phyloP scores from a whole-genome alignment of 2,888 invertebrate species.

The Luffia ferchaultella region DNA sequence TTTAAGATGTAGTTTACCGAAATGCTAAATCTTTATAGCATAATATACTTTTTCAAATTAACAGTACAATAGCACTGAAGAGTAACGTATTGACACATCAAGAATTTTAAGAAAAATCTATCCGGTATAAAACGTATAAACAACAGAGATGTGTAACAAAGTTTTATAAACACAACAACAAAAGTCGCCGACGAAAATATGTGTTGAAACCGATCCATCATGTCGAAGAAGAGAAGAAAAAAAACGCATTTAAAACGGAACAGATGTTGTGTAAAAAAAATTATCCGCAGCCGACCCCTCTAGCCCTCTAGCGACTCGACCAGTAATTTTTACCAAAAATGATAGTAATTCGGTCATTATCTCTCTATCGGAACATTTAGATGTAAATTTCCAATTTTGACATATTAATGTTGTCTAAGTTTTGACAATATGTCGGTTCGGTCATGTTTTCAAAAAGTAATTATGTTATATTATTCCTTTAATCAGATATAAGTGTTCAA shows the following conservation, averaged over 20 bases:
- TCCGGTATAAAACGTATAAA: neutral
- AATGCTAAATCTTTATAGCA: no score
- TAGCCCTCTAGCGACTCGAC: slow-evolving; percentile 3
- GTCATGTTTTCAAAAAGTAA: neutral
- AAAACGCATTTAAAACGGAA: slow-evolving; percentile 54
- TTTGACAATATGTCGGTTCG: slow-evolving; percentile 29
- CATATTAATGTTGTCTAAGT: slow-evolving; percentile 43
- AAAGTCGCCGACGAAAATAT: slow-evolving; percentile 53
- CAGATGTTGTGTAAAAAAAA: slow-evolving; percentile 60
- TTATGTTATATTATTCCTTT: neutral
- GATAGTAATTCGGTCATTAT: slow-evolving; percentile 52
- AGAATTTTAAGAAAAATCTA: neutral
- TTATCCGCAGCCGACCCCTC: slow-evolving; percentile 32
- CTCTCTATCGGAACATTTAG: slow-evolving; percentile 46
- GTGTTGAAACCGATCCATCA: slow-evolving; percentile 67
- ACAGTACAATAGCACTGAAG: no score
- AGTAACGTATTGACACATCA: no score
- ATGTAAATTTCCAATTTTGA: slow-evolving; percentile 52
- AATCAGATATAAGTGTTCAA: neutral
- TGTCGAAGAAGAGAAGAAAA: slow-evolving; percentile 63
- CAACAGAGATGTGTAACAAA: neutral
- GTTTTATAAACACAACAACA: slow-evolving; percentile 52
- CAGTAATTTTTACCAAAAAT: slow-evolving; percentile 48
- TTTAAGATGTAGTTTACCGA: no score
- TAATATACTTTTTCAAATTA: no score